Evolutionary conservation across 2,797 vertebrate species (phyloP), one percentile per base, ranked within the genome.

Genomic region (Phoeniculus purpureus): DNA sequence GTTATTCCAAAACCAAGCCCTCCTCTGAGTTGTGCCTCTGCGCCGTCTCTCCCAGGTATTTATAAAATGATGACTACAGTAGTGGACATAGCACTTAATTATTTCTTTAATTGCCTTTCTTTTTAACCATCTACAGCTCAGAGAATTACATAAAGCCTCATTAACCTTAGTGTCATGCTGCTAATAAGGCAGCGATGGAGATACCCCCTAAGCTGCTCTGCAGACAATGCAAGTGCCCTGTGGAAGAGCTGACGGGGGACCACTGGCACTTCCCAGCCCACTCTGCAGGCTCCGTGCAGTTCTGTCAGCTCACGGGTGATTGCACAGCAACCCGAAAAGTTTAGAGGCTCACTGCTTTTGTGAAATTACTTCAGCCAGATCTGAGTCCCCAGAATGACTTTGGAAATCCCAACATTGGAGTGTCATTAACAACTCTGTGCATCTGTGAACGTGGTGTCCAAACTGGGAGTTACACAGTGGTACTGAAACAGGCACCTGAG

Each of bases 281-380:
- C 3, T 1, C 22, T 13, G 2, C 0, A 2, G 56, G 14, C 7
- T 64, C 50, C 4, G 1, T 2, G n/a, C 0, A 3, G 12, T 34
- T 1, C 0, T 16, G 6, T 15, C 51, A 83, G 26, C 25, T 92
- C 1, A 0, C 26, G 55, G 16, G 23, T n/a, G 34, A 4, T 3
- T 48, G 12, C 34, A 27, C 1, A 3, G 56, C 52, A 77, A 29
- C 43, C 31, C 22, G 5, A 23, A 74, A 70, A 2, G 4, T 37
- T 37, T 82, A 43, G 37, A 22, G 59, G 29, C 17, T 85, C 59
- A 23, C 9, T 26, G 21, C 19, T 26, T 32, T 3, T 8, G 18
- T 45, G 56, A 89, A 67, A 22, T 51, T 40, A 59, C 17, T 71
- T 17, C 55, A 66, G 6, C 7, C 1, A 78, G 22, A 31, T 32